Evolutionary conservation across 2,797 vertebrate genomes (phyloP).

Genomic region (Pantherophis alleghaniensis): DNA sequence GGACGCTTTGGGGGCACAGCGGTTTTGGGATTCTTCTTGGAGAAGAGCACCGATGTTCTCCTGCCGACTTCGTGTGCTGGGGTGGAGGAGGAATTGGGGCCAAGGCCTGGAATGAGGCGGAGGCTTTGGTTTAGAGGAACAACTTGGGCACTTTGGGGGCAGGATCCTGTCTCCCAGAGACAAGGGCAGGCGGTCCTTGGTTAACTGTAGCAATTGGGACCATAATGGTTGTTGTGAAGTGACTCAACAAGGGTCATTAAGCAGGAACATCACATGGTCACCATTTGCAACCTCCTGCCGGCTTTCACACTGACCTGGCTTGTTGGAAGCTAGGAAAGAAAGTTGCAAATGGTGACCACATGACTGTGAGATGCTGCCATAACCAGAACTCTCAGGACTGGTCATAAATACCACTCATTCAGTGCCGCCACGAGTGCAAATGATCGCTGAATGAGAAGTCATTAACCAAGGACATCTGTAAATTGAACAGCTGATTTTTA

Average conservation of each 20-base stretch:
- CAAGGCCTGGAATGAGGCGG: slow-evolving; percentile 75
- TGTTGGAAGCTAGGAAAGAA: not conserved
- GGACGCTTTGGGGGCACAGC: slow-evolving; percentile 93
- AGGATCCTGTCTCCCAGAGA: not conserved
- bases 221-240: not conserved
- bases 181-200: not conserved
- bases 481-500: not conserved
- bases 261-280: not conserved
- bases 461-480: not conserved
- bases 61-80: slow-evolving; percentile 94
- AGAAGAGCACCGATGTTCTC: slow-evolving; percentile 96
- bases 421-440: not conserved
- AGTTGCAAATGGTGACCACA: not conserved
- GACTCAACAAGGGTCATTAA: not conserved
- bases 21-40: slow-evolving; percentile 97
- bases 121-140: not conserved
- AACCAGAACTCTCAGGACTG: not conserved
- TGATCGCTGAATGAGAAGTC: not conserved
- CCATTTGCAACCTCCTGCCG: not conserved
- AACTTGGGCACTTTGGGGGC: not conserved
- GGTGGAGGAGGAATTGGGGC: slow-evolving; percentile 85
- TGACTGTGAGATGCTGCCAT: not conserved
- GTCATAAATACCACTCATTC: not conserved
- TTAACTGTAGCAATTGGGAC: not conserved
- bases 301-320: not conserved